phyloP scores from a whole-genome alignment of 1,140 invertebrate genomes.

The Hycleus cichorii region DNA sequence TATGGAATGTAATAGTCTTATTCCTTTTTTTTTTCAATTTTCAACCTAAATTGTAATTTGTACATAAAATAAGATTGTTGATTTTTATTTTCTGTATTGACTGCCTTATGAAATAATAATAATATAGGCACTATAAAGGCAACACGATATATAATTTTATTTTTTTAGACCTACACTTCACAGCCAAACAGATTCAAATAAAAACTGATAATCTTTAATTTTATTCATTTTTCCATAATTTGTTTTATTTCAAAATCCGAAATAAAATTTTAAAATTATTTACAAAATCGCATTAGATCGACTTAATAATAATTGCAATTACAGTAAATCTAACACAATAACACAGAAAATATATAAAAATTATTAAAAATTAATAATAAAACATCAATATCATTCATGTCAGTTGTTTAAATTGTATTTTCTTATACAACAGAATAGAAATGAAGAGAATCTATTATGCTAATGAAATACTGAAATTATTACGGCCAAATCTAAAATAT shows the following conservation, averaged over 20 bases:
- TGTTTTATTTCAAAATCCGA: neutral
- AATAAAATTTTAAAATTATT: neutral
- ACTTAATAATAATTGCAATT: constrained; percentile 5
- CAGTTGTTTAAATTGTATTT: neutral
- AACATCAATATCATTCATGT: neutral
- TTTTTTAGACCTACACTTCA: constrained; percentile 19
- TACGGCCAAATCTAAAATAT: constrained; percentile 7
- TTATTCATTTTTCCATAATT: constrained; percentile 3
- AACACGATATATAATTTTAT: constrained; percentile 5
- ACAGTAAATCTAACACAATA: constrained; percentile 3
- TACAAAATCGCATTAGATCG: constrained; percentile 7
- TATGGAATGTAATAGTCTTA: constrained; percentile 15
- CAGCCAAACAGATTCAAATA: constrained; percentile 21
- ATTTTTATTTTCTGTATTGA: constrained; percentile 13
- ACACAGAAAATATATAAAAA: constrained; percentile 1
- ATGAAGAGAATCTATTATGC: neutral
- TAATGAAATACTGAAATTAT: neutral
- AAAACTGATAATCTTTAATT: constrained; percentile 7
- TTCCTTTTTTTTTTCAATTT: neutral
- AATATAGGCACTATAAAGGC: constrained; percentile 17
- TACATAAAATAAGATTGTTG: constrained; percentile 6
- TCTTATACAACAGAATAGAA: neutral
- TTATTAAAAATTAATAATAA: neutral
- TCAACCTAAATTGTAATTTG: constrained; percentile 6
- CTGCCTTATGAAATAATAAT: constrained; percentile 4